phyloP scores from a whole-genome alignment of 2,888 invertebrate genomes.

The Cactoblastis cactorum region DNA sequence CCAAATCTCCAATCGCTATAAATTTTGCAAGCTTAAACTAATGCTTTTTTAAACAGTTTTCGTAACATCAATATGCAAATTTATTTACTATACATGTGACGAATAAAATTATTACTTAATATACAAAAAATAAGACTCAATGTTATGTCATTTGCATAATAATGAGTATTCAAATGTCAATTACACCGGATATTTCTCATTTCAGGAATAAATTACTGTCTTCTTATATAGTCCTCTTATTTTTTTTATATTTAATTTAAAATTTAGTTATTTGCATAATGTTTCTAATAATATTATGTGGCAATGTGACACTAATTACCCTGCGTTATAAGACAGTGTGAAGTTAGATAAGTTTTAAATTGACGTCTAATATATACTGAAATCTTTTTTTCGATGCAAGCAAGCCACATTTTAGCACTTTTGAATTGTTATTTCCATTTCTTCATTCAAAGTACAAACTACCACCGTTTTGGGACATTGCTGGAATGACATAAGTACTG shows the following conservation, averaged over 20 bases:
- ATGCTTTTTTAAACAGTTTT: not conserved
- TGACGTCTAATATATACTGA: too few species aligned
- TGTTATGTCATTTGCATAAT: not conserved
- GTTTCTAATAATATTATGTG: not conserved
- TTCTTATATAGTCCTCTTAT: not conserved
- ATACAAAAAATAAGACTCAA: not conserved
- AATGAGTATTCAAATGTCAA: not conserved
- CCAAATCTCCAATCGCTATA: too few species aligned
- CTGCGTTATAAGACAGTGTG: too few species aligned
- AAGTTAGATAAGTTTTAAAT: too few species aligned
- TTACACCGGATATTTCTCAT: not conserved
- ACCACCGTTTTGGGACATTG: too few species aligned
- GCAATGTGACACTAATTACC: not conserved
- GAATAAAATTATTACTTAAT: not conserved
- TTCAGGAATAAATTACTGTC: not conserved
- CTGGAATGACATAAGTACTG: too few species aligned
- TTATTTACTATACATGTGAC: not conserved
- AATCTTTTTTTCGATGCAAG: too few species aligned
- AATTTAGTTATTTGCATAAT: not conserved
- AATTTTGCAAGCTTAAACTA: not conserved
- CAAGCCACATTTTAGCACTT: too few species aligned
- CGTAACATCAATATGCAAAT: not conserved
- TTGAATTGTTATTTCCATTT: too few species aligned
- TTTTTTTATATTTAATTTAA: not conserved
- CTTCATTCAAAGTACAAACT: too few species aligned